Percentiles rank a stretch among this genome's conserved stretches.
Evolutionary conservation across 2,888 invertebrate species (phyloP).

Genomic region (Sinopyrophorus schimmeli): DNA sequence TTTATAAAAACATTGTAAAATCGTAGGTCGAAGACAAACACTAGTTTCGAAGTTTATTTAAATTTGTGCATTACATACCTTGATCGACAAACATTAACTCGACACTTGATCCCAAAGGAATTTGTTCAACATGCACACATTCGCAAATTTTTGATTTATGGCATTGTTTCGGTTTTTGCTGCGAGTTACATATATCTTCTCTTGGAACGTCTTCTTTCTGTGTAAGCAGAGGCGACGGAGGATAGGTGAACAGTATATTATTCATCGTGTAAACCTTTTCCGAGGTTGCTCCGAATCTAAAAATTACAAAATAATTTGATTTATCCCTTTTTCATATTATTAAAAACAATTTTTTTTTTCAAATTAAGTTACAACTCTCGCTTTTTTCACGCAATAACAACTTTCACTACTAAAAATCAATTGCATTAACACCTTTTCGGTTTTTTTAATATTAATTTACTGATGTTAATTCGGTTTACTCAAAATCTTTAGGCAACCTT

Average conservation of each 20-base stretch:
- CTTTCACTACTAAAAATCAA: too few relatives aligned
- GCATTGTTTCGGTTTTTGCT: slow-evolving; percentile 46
- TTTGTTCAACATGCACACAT: slow-evolving; percentile 72
- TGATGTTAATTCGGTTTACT: too few relatives aligned
- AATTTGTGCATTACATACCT: too few relatives aligned
- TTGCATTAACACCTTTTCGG: too few relatives aligned
- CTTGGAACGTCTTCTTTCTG: slow-evolving; percentile 66
- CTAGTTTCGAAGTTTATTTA: too few relatives aligned
- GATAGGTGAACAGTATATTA: slow-evolving; percentile 75
- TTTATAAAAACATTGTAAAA: too few relatives aligned
- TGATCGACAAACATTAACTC: slow-evolving; percentile 76
- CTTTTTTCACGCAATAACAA: neutral
- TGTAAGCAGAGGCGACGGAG: slow-evolving; percentile 76
- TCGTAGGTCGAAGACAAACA: too few relatives aligned
- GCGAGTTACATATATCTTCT: slow-evolving; percentile 58
- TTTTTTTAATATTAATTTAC: too few relatives aligned
- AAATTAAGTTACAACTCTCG: neutral
- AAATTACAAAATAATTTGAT: neutral
- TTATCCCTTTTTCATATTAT: neutral
- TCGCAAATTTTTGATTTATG: slow-evolving; percentile 61
- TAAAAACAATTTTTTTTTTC: neutral
- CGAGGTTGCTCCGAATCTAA: too few relatives aligned
- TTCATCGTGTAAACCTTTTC: slow-evolving; percentile 58
- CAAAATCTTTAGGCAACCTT: neutral
- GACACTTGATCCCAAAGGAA: slow-evolving; percentile 69